A percentile compares a stretch with the other conserved stretches of the same genome.
phyloP scores from a whole-genome alignment of 2,888 invertebrate genomes.

The Schrankia costaestrigalis region DNA sequence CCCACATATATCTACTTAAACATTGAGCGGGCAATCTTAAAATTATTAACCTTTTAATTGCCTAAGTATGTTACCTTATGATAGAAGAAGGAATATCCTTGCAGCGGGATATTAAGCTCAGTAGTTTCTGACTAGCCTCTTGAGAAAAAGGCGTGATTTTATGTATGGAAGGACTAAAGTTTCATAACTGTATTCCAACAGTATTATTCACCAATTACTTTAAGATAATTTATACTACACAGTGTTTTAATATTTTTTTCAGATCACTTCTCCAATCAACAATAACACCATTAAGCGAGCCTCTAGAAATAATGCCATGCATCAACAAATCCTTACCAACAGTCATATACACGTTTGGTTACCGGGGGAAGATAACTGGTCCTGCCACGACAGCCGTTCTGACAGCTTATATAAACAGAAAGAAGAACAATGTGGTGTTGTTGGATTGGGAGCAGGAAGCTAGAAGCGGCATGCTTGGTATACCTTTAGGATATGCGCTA shows the following conservation, averaged over 20 bases:
- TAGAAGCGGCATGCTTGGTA: slow-evolving; percentile 53
- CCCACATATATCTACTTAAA: no score
- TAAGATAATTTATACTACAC: no score
- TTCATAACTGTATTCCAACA: no score
- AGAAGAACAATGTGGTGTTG: slow-evolving; percentile 63
- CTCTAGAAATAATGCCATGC: slow-evolving; percentile 47
- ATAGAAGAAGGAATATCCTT: no score
- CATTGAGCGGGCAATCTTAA: no score
- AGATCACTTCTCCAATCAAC: slow-evolving; percentile 52
- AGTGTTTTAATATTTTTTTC: slow-evolving; percentile 19
- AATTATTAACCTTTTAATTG: no score
- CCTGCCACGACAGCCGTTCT: slow-evolving; percentile 66
- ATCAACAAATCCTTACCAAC: slow-evolving; percentile 53
- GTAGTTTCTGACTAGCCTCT: no score
- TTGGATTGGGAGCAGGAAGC: slow-evolving; percentile 74
- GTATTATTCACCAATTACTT: no score
- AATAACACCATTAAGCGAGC: slow-evolving; percentile 42
- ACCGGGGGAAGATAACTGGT: slow-evolving; percentile 52
- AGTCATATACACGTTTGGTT: slow-evolving; percentile 69
- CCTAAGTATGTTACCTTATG: no score
- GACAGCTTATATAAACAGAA: slow-evolving; percentile 52
- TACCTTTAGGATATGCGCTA: slow-evolving; percentile 56
- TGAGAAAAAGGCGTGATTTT: no score
- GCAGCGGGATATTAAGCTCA: no score
- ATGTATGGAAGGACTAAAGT: no score